These are phyloP conservation scores for Amazona guildingii DNA, from an alignment of 2,113 vertebrate species.

Conservation along the genomic window DNA sequence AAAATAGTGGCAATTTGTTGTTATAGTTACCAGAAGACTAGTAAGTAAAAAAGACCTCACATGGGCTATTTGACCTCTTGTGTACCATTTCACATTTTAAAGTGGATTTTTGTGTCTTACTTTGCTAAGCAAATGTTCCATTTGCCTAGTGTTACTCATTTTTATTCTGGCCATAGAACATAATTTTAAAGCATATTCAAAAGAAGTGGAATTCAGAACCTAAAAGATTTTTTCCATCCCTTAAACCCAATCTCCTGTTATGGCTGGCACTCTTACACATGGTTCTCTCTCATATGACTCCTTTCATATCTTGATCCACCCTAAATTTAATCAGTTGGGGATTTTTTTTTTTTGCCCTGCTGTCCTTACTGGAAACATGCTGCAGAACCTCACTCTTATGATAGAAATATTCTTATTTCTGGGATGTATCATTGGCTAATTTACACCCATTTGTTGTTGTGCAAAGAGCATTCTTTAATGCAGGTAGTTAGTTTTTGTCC, in stretches of 20 bases:
- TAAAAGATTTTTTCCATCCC: not conserved
- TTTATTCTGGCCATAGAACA: not conserved
- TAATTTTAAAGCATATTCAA: not conserved
- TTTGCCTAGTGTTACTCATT: not conserved
- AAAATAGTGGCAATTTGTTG: not conserved
- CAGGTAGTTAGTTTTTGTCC: not conserved
- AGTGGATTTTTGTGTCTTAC: not conserved
- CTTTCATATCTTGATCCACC: not conserved
- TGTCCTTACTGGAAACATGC: not conserved
- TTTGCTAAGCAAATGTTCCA: not conserved
- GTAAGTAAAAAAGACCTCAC: not conserved
- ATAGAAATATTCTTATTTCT: not conserved
- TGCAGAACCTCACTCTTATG: not conserved
- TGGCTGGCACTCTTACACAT: not conserved
- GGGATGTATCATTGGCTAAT: not conserved
- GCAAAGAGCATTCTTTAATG: not conserved
- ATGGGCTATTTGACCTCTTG: not conserved
- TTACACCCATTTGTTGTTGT: not conserved
- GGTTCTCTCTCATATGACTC: not conserved
- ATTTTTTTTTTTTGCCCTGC: not conserved
- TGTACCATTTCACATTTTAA: not conserved
- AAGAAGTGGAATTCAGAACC: not conserved
- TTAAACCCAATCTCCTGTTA: not conserved
- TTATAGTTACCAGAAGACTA: not conserved
- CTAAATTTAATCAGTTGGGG: not conserved